phyloP scores from a whole-genome alignment of 2,888 invertebrate genomes.

The Drosophila kanekoi region DNA sequence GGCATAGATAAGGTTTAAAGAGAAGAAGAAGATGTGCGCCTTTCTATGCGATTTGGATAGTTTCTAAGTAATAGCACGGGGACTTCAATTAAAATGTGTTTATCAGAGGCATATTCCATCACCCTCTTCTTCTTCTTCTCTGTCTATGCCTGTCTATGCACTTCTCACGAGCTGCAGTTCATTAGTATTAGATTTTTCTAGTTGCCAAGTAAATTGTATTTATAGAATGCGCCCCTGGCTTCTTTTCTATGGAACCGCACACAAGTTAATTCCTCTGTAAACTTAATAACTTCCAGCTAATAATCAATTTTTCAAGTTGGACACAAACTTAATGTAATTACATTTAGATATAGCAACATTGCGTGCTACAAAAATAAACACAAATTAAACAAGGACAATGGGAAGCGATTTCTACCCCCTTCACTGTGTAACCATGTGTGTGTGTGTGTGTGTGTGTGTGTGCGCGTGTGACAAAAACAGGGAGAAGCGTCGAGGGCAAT shows the following conservation, averaged over 20 bases:
- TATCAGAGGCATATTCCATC: too few relatives aligned
- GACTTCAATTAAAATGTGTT: too few relatives aligned
- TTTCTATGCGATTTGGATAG: neutral
- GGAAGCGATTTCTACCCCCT: constrained; percentile 17
- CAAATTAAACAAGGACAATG: constrained; percentile 34
- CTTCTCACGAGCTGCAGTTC: too few relatives aligned
- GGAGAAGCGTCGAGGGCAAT: constrained; percentile 33
- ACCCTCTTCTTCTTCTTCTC: too few relatives aligned
- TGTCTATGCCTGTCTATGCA: too few relatives aligned
- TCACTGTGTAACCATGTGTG: constrained; percentile 3
- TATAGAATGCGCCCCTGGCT: too few relatives aligned
- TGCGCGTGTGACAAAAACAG: constrained; percentile 18
- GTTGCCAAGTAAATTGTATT: too few relatives aligned
- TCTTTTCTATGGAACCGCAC: too few relatives aligned
- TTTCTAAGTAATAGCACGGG: neutral
- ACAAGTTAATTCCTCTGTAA: constrained; percentile 1
- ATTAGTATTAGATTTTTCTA: too few relatives aligned
- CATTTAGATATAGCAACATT: constrained; percentile 18
- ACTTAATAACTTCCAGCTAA: constrained; percentile 16
- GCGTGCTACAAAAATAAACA: constrained; percentile 42
- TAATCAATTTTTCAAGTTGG: constrained; percentile 21
- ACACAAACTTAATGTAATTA: constrained; percentile 17
- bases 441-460: constrained; percentile 13
- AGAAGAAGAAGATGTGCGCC: too few relatives aligned
- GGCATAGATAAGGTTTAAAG: too few relatives aligned